phyloP scores from a whole-genome alignment of 2,797 vertebrate genomes.

The Syngnathus rostellatus region DNA sequence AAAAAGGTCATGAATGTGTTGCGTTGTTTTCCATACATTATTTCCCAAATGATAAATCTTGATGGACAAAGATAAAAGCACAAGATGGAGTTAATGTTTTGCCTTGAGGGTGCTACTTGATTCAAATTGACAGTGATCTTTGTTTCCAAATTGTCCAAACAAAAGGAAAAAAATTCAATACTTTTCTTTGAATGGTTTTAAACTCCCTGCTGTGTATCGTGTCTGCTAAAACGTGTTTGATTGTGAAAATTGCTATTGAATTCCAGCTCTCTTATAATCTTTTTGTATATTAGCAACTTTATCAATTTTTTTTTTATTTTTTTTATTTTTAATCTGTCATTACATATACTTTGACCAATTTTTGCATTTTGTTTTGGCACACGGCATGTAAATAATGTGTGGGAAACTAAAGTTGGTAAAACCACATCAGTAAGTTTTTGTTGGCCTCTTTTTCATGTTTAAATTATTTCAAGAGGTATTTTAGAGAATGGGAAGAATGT shows the following conservation, averaged over 20 bases:
- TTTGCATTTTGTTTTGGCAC: slow-evolving; percentile 52
- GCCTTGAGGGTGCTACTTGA: slow-evolving; percentile 69
- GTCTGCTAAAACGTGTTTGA: slow-evolving; percentile 76
- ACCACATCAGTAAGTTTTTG: slow-evolving; percentile 59
- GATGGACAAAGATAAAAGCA: slow-evolving; percentile 75
- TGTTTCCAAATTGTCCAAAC: slow-evolving; percentile 32
- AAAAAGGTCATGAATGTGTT: not conserved
- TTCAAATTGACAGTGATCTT: slow-evolving; percentile 23
- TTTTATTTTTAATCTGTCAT: slow-evolving; percentile 34
- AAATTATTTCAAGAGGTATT: slow-evolving; percentile 1
- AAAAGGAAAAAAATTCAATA: slow-evolving; percentile 22
- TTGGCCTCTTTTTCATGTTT: slow-evolving; percentile 21
- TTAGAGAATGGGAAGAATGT: not conserved
- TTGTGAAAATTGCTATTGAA: slow-evolving; percentile 74
- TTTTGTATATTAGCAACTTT: slow-evolving; percentile 76
- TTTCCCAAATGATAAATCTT: slow-evolving; percentile 34
- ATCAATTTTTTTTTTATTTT: slow-evolving; percentile 54
- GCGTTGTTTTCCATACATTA: slow-evolving; percentile 1
- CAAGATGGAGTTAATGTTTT: slow-evolving; percentile 80
- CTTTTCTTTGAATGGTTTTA: slow-evolving; percentile 39
- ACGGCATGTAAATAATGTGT: slow-evolving; percentile 74
- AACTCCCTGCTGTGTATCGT: slow-evolving; percentile 73
- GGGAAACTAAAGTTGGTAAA: slow-evolving; percentile 63
- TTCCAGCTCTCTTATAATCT: slow-evolving; percentile 66
- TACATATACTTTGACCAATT: slow-evolving; percentile 43